Conservation (phyloP, 2,888 invertebrate genomes). For the Enchytraeus crypticus region DNA sequence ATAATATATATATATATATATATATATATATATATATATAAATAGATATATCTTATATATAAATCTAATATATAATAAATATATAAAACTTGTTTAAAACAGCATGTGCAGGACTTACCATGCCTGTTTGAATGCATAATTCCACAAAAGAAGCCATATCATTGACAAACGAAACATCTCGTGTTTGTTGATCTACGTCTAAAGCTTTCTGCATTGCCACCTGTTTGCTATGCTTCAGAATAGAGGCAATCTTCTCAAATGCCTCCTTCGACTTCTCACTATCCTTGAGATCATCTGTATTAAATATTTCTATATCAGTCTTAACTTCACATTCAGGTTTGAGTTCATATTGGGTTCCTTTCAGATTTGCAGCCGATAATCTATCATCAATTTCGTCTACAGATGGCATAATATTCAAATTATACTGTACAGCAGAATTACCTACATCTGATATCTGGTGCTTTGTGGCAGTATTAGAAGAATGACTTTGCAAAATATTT, state of each 20-base stretch:
- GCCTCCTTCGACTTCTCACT: neutral
- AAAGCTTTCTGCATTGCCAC: neutral
- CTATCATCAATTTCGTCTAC: neutral
- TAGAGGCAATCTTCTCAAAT: neutral
- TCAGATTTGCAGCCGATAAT: too few relatives aligned
- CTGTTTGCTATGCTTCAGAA: slow-evolving; percentile 1
- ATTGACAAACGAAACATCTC: slow-evolving; percentile 6
- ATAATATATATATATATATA: neutral
- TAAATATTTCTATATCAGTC: neutral
- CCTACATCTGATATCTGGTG: neutral
- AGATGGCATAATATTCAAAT: too few relatives aligned
- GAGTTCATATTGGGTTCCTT: too few relatives aligned
- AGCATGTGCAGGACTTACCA: slow-evolving; percentile 27
- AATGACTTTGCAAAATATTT: neutral
- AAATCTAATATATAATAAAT: neutral
- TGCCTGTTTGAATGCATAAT: slow-evolving; percentile 31
- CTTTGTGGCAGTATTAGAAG: neutral
- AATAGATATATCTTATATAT: too few relatives aligned
- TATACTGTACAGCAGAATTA: neutral
- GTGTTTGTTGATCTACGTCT: neutral
- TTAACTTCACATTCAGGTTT: too few relatives aligned
- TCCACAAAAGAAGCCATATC: slow-evolving; percentile 31
- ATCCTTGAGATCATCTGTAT: neutral
- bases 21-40: too few relatives aligned
- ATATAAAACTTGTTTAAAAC: neutral